phyloP scores from a whole-genome alignment of 2,888 invertebrate species.

The Agrenia bidenticulata region DNA sequence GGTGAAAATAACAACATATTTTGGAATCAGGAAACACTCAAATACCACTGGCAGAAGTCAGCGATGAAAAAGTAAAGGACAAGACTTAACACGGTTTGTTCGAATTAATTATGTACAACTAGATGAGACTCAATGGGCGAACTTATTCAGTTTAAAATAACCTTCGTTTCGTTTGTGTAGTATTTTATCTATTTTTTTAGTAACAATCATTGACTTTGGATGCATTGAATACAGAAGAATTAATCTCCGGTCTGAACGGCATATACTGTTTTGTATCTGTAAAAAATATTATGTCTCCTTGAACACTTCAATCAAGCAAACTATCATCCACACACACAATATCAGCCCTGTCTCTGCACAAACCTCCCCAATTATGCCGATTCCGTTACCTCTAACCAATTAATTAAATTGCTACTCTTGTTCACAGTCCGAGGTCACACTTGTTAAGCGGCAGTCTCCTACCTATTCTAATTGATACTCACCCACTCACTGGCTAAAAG shows the following conservation, averaged over 20 bases:
- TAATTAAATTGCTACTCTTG: background rate
- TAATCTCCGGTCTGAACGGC: slow-evolving; percentile 27
- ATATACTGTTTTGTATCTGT: slow-evolving; percentile 22
- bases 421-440: background rate
- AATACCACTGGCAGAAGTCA: background rate
- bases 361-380: too few species aligned
- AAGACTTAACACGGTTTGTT: background rate
- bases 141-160: background rate
- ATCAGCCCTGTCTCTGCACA: too few species aligned
- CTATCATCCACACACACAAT: background rate
- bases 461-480: too few species aligned
- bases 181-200: background rate
- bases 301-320: slow-evolving; percentile 9
- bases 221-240: slow-evolving; percentile 28
- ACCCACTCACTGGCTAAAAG: slow-evolving; percentile 10
- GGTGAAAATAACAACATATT: background rate
- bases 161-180: background rate
- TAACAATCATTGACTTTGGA: slow-evolving; percentile 44
- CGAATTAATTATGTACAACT: slow-evolving; percentile 9
- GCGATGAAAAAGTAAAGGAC: slow-evolving; percentile 4
- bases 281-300: slow-evolving; percentile 4
- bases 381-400: slow-evolving; percentile 3
- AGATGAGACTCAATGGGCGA: slow-evolving; percentile 13
- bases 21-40: background rate
- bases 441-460: background rate